Evolutionary conservation across 2,888 invertebrate species (phyloP), one percentile per base, ranked within the genome.

Genomic region (Drosophila cracens): DNA sequence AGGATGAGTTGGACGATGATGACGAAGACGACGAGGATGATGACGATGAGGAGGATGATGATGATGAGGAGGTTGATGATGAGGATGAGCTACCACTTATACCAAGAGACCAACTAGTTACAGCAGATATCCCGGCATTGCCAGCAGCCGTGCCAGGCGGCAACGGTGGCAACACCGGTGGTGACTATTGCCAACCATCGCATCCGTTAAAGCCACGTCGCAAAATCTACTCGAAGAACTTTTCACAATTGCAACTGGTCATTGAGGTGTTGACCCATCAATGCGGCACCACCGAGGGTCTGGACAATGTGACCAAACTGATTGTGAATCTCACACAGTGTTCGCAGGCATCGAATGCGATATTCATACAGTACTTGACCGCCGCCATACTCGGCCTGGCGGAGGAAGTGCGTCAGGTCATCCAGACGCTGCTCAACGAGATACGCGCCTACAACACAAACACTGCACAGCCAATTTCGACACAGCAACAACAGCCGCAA

Each of bases 271-370:
- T 97, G 38, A 97, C 97, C 2, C 96, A 96, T 70, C 97, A 97
- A 90, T 96, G 96, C 72, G 97, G 97, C 90, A 96, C 97, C 0
- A 97, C 97, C 90, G 97, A 97, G 91, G 97, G 97, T 2, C 93
- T 97, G 16, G 97, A 97, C 89, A 97, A 97, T 92, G 96, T 97
- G 2, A 97, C 97, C 2, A 95, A 95, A 54, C 93, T 97, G 27
- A 93, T 98, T 61, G 94, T 97, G 29, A 96, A 97, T 90, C 93
- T 97, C 61, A 96, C 97, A 0, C 95, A 95, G 86, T 95, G 96
- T 70, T 96, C 96, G 2, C 94, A 95, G 76, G 94, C 95, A 40
- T 96, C 96, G 70, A 94, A 96, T 82, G 95, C 95, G 80, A 94
- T 95, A 90, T 95, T 96, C 74, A 86, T 91, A 21, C 90, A 91